A percentile compares a stretch with the other conserved stretches of the same genome.
Evolutionary conservation across 1,140 invertebrate genomes (phyloP).

Genomic region (Drosophila nigrodunni): DNA sequence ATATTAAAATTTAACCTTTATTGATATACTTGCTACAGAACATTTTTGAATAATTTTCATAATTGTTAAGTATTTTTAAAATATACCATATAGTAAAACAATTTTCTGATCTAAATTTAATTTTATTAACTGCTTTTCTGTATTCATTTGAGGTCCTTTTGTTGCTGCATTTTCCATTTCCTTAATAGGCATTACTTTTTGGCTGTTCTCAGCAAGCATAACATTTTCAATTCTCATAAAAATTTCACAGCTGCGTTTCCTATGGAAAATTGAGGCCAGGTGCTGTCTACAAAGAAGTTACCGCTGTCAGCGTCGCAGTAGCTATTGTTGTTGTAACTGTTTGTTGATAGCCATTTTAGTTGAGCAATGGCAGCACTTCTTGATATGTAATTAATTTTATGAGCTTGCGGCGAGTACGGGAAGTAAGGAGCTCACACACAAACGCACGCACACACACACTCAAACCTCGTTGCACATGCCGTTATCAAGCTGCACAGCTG

Average conservation of each 20-base stretch:
- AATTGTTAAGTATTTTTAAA: no score
- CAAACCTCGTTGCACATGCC: conserved; percentile 37
- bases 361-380: conserved; percentile 45
- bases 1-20: no score
- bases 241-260: conserved; percentile 36
- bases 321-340: conserved; percentile 8
- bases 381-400: conserved; percentile 72
- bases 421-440: neutral
- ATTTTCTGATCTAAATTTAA: no score
- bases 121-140: neutral
- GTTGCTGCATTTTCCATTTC: no score
- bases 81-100: no score
- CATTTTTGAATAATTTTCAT: no score
- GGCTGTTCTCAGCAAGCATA: conserved; percentile 11
- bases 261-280: conserved; percentile 31
- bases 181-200: neutral
- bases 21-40: no score
- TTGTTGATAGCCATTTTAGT: conserved; percentile 59
- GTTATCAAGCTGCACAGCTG: conserved; percentile 73
- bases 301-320: neutral
- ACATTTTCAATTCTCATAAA: conserved; percentile 16
- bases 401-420: conserved; percentile 49
- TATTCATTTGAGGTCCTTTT: neutral
- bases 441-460: conserved; percentile 2
- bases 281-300: conserved; percentile 8